A percentile compares a stretch with the other conserved stretches of the same genome.
Evolutionary conservation across 2,113 vertebrate species (phyloP).

Genomic region (Typhlomys cinereus): DNA sequence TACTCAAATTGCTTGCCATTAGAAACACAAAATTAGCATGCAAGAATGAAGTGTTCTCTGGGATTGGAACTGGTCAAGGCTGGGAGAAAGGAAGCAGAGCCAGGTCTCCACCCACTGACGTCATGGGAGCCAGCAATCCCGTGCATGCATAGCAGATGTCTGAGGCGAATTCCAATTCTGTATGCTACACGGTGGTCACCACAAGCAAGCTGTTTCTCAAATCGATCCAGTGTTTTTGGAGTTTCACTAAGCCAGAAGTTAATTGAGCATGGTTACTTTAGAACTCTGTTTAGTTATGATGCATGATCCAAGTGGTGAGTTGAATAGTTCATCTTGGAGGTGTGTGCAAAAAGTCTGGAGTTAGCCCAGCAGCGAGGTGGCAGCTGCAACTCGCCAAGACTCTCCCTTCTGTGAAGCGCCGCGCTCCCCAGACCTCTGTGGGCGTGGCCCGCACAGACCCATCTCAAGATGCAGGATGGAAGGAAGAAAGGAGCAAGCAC

Average conservation of each 20-base stretch:
- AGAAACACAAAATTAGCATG: slow-evolving; percentile 67
- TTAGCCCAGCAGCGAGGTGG: background rate
- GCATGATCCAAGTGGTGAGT: background rate
- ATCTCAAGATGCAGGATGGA: background rate
- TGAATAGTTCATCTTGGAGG: background rate
- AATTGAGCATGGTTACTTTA: background rate
- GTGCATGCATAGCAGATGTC: background rate
- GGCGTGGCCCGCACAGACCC: no score
- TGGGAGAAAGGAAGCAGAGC: slow-evolving; percentile 10
- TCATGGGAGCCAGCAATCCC: background rate
- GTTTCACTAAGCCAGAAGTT: background rate
- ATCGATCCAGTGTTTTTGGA: background rate
- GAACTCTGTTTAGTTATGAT: background rate
- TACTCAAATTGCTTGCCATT: slow-evolving; percentile 64
- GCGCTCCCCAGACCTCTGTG: background rate
- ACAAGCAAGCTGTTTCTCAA: background rate
- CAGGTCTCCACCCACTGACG: slow-evolving; percentile 18
- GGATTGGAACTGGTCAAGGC: slow-evolving; percentile 35
- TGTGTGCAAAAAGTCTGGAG: background rate
- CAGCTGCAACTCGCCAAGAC: no score
- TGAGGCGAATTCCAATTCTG: background rate
- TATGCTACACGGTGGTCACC: no score
- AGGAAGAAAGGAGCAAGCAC: background rate
- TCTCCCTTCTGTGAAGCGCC: rapidly evolving
- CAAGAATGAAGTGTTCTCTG: slow-evolving; percentile 53